Evolutionary conservation across 2,797 vertebrate genomes (phyloP).

Genomic region (Siniperca obscura): DNA sequence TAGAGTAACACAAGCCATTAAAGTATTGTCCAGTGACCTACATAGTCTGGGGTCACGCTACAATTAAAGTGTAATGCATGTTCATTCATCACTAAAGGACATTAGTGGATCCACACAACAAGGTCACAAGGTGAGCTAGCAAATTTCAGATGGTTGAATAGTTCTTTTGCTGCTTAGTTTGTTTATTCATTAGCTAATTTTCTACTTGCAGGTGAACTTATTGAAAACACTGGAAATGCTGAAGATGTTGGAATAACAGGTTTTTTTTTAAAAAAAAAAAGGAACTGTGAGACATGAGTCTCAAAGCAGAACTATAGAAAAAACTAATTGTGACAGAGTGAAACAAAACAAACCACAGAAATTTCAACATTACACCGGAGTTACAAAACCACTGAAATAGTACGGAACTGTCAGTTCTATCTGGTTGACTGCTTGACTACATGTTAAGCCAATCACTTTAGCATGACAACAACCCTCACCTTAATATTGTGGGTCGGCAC

Average conservation of each 20-base stretch:
- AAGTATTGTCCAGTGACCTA: conserved; percentile 67
- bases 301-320: no score
- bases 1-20: conserved; percentile 47
- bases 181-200: conserved; percentile 9
- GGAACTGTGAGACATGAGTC: neutral
- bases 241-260: neutral
- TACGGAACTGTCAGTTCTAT: neutral
- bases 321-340: neutral
- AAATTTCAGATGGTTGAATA: conserved; percentile 2
- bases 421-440: neutral
- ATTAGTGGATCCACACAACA: conserved; percentile 31
- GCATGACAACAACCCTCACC: neutral
- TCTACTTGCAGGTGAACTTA: conserved; percentile 13
- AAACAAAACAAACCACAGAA: neutral
- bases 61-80: conserved; percentile 51
- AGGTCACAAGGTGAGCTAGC: conserved; percentile 9
- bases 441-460: neutral
- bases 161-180: neutral
- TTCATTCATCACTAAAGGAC: conserved; percentile 52
- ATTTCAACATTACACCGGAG: neutral
- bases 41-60: conserved; percentile 32
- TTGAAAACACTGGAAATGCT: neutral
- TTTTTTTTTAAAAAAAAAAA: neutral
- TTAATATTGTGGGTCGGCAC: neutral
- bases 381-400: neutral